Evolutionary conservation across 1,140 invertebrate species (phyloP), one percentile per base, ranked within the genome.

Genomic region (Zophobas atratus): DNA sequence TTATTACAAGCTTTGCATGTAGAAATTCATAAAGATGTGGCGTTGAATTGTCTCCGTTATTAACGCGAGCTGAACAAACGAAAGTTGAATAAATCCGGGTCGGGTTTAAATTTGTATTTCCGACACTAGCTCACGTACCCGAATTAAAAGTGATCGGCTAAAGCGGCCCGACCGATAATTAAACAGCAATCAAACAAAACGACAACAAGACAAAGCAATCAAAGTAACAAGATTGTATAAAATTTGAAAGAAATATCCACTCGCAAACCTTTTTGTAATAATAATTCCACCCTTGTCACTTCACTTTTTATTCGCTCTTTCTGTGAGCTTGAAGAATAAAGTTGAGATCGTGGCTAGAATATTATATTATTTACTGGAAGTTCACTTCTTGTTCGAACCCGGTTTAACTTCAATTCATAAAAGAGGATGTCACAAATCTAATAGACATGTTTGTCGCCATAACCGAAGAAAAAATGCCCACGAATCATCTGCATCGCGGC

Each of bases 281-380:
- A 67, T 67, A 67, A 67, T 67, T 67, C 60, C 60, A 32, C 8
- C 60, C 60, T 67, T 67, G 60, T 67, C 60, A 67, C 60, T 67
- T 67, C 60, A 67, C 60, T 67, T 67, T 67, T 67, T 67, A 67
- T 67, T 67, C 60, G 60, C 60, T 38, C 60, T 67, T 67, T 67
- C 60, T 46, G 60, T 67, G 60, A 67, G 60, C 60, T 67, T 67
- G 60, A 67, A 67, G 60, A 67, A 67, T 67, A 67, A 67, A 67
- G 60, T 67, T 43, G 60, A 43, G 20, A 67, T 67, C 60, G 60
- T 67, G 60, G 60, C 43, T 6, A 39, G 60, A 67, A 67, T 67
- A 67, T 67, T 67, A 43, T 67, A 67, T 67, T 67, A 67, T 67
- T 67, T 67, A 67, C 60, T 67, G 33, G 60, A 67, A 67, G 33